Evolutionary conservation across 2,888 invertebrate genomes (phyloP).

Genomic region (Agrenia bidenticulata): DNA sequence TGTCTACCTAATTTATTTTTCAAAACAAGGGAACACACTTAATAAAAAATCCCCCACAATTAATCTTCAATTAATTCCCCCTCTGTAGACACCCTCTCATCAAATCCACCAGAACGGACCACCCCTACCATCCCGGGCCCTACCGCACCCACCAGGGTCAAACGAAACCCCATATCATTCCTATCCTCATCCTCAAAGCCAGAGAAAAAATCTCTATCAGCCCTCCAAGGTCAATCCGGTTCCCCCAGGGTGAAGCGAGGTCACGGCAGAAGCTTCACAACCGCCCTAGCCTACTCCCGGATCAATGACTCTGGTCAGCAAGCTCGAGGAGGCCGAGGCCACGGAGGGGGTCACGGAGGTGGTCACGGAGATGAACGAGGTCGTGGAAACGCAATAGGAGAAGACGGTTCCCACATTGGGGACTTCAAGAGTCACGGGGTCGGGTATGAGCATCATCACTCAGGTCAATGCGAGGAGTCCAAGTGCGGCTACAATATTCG

Average conservation of each 20-base stretch:
- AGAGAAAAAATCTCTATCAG: no score
- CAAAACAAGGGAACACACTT: no score
- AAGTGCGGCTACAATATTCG: slow-evolving; percentile 45
- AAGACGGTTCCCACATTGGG: slow-evolving; percentile 28
- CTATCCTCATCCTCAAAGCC: no score
- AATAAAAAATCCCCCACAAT: no score
- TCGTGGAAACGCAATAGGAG: slow-evolving; percentile 24
- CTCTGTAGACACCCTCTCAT: no score
- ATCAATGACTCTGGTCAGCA: not conserved
- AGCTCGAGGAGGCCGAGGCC: slow-evolving; percentile 24
- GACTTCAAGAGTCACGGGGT: slow-evolving; percentile 31
- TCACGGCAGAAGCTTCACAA: slow-evolving; percentile 3
- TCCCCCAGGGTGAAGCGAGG: slow-evolving; percentile 16
- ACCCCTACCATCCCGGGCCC: no score
- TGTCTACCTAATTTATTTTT: no score
- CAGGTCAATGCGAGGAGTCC: slow-evolving; percentile 38
- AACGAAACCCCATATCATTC: no score
- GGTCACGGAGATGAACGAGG: slow-evolving; percentile 15
- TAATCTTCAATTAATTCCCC: no score
- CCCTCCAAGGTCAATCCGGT: no score
- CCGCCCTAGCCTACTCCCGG: slow-evolving; percentile 12
- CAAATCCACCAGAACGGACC: no score
- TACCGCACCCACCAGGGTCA: no score
- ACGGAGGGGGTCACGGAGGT: slow-evolving; percentile 18
- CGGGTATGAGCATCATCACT: slow-evolving; percentile 36